phyloP scores from a whole-genome alignment of 2,888 invertebrate species.

The Phymatocera aterrima region DNA sequence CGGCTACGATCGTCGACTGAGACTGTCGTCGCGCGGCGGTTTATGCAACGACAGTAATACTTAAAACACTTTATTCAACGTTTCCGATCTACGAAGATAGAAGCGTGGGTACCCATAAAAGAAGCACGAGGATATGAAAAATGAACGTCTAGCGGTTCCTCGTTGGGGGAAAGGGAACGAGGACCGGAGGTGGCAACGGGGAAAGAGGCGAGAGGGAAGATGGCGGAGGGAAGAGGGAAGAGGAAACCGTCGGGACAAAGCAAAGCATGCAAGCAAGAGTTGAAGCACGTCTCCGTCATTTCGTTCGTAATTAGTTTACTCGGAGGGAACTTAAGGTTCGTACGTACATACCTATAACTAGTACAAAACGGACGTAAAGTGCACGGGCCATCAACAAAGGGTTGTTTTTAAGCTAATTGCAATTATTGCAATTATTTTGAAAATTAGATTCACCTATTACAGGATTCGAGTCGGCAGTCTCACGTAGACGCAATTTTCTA shows the following conservation, averaged over 20 bases:
- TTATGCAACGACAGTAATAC: neutral
- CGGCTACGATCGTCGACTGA: too few relatives aligned
- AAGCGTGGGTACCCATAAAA: neutral
- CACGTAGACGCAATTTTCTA: too few relatives aligned
- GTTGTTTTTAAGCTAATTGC: conserved; percentile 60
- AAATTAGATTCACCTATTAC: conserved; percentile 53
- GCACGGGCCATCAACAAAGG: conserved; percentile 45
- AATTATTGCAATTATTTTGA: conserved; percentile 55
- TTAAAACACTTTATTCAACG: neutral
- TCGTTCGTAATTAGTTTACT: conserved; percentile 56
- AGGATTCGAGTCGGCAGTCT: neutral
- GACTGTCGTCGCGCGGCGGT: too few relatives aligned
- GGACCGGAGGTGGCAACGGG: too few relatives aligned
- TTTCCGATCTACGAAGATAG: neutral
- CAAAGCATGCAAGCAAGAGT: conserved; percentile 30
- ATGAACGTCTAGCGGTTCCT: neutral
- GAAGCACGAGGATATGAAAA: neutral
- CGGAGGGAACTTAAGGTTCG: conserved; percentile 23
- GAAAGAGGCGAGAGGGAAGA: neutral
- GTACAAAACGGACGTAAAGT: neutral
- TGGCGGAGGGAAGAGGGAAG: neutral
- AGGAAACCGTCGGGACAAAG: conserved; percentile 12
- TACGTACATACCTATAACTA: neutral
- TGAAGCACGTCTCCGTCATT: conserved; percentile 51
- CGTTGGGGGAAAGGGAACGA: too few relatives aligned